These are phyloP conservation scores for Agrenia bidenticulata DNA, from an alignment of 2,888 invertebrate species.

Conservation along the genomic window DNA sequence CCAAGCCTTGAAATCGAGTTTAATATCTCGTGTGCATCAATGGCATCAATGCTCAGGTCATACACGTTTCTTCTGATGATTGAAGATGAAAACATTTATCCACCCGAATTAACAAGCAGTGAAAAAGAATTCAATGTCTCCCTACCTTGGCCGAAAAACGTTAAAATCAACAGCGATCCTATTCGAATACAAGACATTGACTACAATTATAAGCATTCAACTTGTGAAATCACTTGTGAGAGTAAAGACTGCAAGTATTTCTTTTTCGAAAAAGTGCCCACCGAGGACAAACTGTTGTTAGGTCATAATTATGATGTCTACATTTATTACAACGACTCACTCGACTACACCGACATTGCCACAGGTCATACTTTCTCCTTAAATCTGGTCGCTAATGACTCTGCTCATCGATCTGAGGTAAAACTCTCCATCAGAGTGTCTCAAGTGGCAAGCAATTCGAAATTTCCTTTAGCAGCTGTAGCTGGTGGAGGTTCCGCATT, in stretches of 20 bases:
- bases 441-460: neutral
- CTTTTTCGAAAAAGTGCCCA: neutral
- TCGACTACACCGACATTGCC: neutral
- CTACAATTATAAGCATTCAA: constrained; percentile 28
- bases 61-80: constrained; percentile 36
- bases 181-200: constrained; percentile 31
- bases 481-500: neutral
- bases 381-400: constrained; percentile 21
- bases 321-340: neutral
- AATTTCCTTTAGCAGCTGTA: constrained; percentile 16
- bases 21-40: constrained; percentile 16
- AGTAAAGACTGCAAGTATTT: constrained; percentile 18
- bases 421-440: constrained; percentile 6
- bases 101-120: constrained; percentile 19
- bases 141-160: neutral
- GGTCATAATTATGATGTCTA: constrained; percentile 21
- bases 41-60: neutral
- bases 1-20: constrained; percentile 33
- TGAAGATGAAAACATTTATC: constrained; percentile 35
- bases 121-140: constrained; percentile 9
- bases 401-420: neutral
- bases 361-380: neutral
- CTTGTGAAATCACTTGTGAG: constrained; percentile 17
- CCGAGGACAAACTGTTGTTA: neutral
- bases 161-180: neutral